A percentile compares a stretch with the other conserved stretches of the same genome.
These are phyloP conservation scores for Mechanitis messenoides DNA, from an alignment of 2,888 invertebrate genomes.

Conservation along the genomic window DNA sequence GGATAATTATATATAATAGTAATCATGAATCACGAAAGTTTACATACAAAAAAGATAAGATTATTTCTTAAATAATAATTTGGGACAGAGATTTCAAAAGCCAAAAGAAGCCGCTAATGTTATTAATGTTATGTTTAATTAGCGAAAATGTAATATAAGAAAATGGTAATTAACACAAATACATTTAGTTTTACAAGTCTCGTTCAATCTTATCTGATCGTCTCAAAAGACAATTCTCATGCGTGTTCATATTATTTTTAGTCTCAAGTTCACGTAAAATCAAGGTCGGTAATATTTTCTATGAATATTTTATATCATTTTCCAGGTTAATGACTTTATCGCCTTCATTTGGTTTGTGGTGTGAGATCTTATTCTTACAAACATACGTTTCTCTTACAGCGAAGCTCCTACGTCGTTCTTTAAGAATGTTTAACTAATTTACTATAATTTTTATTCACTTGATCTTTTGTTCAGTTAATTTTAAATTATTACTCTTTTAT, in stretches of 20 bases:
- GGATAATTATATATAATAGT: too few species aligned
- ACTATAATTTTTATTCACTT: slow-evolving; percentile 9
- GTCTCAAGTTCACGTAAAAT: slow-evolving; percentile 28
- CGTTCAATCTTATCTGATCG: slow-evolving; percentile 26
- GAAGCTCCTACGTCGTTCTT: background rate
- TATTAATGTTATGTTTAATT: slow-evolving; percentile 7
- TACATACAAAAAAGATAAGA: too few species aligned
- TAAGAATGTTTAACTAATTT: slow-evolving; percentile 1
- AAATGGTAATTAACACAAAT: slow-evolving; percentile 21
- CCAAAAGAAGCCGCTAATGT: slow-evolving; percentile 5
- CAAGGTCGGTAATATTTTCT: slow-evolving; percentile 30
- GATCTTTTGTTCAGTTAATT: slow-evolving; percentile 10
- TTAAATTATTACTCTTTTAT: slow-evolving; percentile 20
- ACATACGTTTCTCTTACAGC: background rate
- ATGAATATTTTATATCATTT: slow-evolving; percentile 31
- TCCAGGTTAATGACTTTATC: slow-evolving; percentile 28
- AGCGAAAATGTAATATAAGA: slow-evolving; percentile 12
- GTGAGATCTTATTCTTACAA: slow-evolving; percentile 16
- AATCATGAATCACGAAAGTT: too few species aligned
- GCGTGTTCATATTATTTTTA: slow-evolving; percentile 29
- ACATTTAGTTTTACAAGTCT: slow-evolving; percentile 16
- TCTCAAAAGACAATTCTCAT: slow-evolving; percentile 26
- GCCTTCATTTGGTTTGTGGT: slow-evolving; percentile 25
- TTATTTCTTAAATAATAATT: too few species aligned
- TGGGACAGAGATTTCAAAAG: background rate